Base-by-base conservation (phyloP, 2,797 vertebrate species). In the Diplodus sargus region DNA sequence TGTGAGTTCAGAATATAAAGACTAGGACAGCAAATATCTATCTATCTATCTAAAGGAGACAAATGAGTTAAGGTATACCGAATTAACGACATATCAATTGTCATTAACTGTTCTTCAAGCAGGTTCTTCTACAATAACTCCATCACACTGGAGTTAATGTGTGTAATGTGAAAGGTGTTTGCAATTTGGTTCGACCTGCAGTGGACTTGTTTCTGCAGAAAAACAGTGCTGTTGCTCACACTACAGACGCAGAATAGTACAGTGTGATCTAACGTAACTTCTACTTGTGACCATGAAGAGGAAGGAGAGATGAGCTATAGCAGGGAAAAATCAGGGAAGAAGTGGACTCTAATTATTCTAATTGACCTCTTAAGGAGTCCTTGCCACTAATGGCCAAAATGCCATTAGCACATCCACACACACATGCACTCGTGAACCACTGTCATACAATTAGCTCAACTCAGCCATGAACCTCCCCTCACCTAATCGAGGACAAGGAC, bases 401-500 rank as follows among this genome's bases (percentile, higher is more conserved):
- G 18, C 53, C 78, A 91, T 88, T 85, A 86, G 64, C 73, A 74
- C 78, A 69, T 48, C 62, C 68, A 68, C 62, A 65, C 75, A 74
- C 59, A 65, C 64, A 68, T 22, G 11, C 62, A 81, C 79, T 61
- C 79, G 76, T 85, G 88, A 79, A 85, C 79, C 65, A 48, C 45
- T 63, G 76, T 88, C 76, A 85, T 73, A 78, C 79, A 87, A 90
- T 89, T 87, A 90, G 76, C 87, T 92, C 79, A 86, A 88, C 82
- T 88, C 78, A 85, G 71, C 80, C 83, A 78, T 90, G 78, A 90
- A 78, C 34, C 45, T 34, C 34, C 56, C 42, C 47, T 52, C 65
- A 51, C 60, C 76, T 90, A 79, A 85, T 60, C 2, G 64, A 87
- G 79, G 85, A 82, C 83, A 89, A 88, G 83, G 86, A 88, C 75